A percentile compares a stretch with the other conserved stretches of the same genome.
Evolutionary conservation across 2,113 vertebrate genomes (phyloP).

Genomic region (Panthera uncia): DNA sequence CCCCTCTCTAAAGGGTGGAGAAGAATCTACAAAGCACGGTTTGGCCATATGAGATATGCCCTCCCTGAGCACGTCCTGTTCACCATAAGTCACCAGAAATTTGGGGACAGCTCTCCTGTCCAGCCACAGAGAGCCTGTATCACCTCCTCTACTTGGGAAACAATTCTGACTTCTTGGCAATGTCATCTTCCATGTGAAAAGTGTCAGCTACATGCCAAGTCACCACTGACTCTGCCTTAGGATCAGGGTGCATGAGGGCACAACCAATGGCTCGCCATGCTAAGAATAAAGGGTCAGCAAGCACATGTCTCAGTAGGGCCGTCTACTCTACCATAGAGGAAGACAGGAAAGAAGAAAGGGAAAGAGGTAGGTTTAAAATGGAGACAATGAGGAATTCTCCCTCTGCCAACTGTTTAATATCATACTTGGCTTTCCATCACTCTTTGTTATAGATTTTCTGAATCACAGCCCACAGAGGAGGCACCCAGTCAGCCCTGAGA

Average conservation of each 20-base stretch:
- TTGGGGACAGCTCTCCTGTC: not conserved
- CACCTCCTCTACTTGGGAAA: not conserved
- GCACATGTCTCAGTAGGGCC: not conserved
- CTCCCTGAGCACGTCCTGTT: not conserved
- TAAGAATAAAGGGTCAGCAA: not conserved
- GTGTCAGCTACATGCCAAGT: not conserved
- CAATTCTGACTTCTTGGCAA: not conserved
- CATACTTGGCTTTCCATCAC: not conserved
- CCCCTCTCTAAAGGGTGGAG: not conserved
- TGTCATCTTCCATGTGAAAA: not conserved
- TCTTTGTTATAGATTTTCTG: not conserved
- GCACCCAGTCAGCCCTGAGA: not conserved
- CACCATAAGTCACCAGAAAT: not conserved
- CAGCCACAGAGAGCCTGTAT: not conserved
- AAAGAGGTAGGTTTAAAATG: not conserved
- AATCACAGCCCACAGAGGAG: conserved; percentile 26
- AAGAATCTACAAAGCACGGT: not conserved
- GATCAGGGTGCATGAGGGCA: not conserved
- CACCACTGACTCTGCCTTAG: not conserved
- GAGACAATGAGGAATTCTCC: not conserved
- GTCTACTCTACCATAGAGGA: not conserved
- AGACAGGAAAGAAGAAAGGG: not conserved
- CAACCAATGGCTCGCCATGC: not conserved
- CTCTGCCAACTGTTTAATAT: not conserved
- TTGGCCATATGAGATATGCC: not conserved